These are phyloP conservation scores for Condylostylus longicornis DNA, from an alignment of 1,140 invertebrate species.

Conservation along the genomic window DNA sequence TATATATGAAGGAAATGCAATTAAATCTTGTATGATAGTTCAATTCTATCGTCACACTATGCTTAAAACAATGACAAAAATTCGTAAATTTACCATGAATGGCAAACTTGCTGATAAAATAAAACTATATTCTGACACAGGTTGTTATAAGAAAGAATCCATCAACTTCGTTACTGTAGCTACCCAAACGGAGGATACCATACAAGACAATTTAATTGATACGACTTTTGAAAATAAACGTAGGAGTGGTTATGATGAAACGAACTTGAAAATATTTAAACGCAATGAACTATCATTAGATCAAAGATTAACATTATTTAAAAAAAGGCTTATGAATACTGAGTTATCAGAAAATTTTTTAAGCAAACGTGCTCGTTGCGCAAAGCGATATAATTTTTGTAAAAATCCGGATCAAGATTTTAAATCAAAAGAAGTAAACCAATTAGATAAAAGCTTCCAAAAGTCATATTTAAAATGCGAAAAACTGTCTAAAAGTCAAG, in stretches of 20 bases:
- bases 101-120: background rate
- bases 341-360: background rate
- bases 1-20: background rate
- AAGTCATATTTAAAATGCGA: background rate
- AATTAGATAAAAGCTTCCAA: background rate
- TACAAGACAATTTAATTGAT: no score
- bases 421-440: background rate
- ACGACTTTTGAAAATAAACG: no score
- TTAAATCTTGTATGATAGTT: conserved; percentile 3
- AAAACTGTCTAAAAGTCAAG: no score
- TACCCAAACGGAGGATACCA: background rate
- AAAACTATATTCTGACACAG: background rate
- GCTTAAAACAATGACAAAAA: background rate
- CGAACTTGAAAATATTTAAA: background rate
- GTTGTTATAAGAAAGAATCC: background rate
- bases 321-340: background rate
- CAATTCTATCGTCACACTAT: background rate
- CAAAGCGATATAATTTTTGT: no score
- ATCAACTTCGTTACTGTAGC: background rate
- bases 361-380: background rate
- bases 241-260: background rate
- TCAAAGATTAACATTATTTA: background rate
- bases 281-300: background rate
- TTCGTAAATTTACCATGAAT: background rate
- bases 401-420: no score